Percentiles rank a stretch among this genome's conserved stretches.
phyloP scores from a whole-genome alignment of 1,140 invertebrate genomes.

The Leptinotarsa lineolata region DNA sequence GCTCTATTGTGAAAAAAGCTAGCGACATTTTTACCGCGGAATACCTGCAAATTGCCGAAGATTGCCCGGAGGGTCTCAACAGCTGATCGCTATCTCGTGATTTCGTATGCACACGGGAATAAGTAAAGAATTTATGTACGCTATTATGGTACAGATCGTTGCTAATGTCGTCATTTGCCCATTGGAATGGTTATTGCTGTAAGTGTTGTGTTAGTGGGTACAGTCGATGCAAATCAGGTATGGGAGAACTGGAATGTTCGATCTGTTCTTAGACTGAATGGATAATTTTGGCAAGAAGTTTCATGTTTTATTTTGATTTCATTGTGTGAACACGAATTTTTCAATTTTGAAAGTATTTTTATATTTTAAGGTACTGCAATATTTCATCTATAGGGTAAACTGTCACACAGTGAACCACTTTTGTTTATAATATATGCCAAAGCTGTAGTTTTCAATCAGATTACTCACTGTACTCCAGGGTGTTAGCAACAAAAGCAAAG shows the following conservation, averaged over 20 bases:
- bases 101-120: slow-evolving; percentile 37
- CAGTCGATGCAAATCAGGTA: slow-evolving; percentile 2
- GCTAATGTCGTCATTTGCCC: slow-evolving; percentile 42
- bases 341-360: no score
- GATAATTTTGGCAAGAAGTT: background rate
- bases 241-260: slow-evolving; percentile 1
- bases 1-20: background rate
- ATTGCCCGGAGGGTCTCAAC: slow-evolving; percentile 21
- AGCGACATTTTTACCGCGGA: slow-evolving; percentile 8
- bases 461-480: no score
- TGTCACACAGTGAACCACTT: no score
- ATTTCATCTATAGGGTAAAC: no score
- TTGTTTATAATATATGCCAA: no score
- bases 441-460: no score
- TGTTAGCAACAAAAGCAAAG: no score
- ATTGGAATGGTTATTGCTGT: slow-evolving; percentile 13
- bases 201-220: slow-evolving; percentile 12
- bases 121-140: slow-evolving; percentile 39
- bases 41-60: slow-evolving; percentile 32
- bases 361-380: no score
- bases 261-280: background rate
- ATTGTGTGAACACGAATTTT: no score
- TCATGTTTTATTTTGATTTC: no score
- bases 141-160: slow-evolving; percentile 39
- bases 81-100: slow-evolving; percentile 40